Percentiles rank a stretch among this genome's conserved stretches.
These are phyloP conservation scores for Macrostomum lignano DNA, from an alignment of 1,140 invertebrate genomes.

Conservation along the genomic window DNA sequence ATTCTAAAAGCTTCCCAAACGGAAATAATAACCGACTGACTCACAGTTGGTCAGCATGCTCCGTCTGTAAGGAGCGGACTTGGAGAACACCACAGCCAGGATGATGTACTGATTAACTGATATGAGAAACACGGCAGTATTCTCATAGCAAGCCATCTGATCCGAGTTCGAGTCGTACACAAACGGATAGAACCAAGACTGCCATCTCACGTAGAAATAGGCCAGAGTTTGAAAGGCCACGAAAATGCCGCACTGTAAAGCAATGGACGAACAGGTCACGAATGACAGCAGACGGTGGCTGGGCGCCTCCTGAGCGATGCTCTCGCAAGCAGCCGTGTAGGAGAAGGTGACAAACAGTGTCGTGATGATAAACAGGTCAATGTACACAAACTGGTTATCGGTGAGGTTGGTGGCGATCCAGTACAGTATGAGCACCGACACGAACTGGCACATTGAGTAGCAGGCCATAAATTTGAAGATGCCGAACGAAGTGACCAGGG, in stretches of 20 bases:
- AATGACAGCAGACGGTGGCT: no score
- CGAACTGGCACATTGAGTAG: conserved; percentile 71
- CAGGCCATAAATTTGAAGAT: conserved; percentile 93
- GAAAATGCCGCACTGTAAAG: no score
- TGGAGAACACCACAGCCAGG: conserved; percentile 54
- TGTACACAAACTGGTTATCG: conserved; percentile 36
- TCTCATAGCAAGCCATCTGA: conserved; percentile 26
- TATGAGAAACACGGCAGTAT: conserved; percentile 41
- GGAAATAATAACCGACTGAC: no score
- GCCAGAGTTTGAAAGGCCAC: no score
- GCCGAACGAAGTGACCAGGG: conserved; percentile 27
- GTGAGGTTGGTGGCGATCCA: conserved; percentile 29
- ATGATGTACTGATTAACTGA: conserved; percentile 65
- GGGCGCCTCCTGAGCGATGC: conserved; percentile 2
- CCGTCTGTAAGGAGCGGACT: conserved; percentile 57
- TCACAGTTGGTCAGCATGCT: conserved; percentile 46
- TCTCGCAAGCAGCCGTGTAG: background rate
- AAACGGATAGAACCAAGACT: no score
- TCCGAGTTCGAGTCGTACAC: no score
- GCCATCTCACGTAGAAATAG: conserved; percentile 30
- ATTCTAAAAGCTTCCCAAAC: no score
- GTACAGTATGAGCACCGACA: conserved; percentile 65
- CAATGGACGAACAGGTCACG: no score
- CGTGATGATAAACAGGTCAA: conserved; percentile 37
- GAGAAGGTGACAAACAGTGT: conserved; percentile 30